Evolutionary conservation across 2,113 vertebrate genomes (phyloP), one percentile per base, ranked within the genome.

Genomic region (Plectropomus leopardus): DNA sequence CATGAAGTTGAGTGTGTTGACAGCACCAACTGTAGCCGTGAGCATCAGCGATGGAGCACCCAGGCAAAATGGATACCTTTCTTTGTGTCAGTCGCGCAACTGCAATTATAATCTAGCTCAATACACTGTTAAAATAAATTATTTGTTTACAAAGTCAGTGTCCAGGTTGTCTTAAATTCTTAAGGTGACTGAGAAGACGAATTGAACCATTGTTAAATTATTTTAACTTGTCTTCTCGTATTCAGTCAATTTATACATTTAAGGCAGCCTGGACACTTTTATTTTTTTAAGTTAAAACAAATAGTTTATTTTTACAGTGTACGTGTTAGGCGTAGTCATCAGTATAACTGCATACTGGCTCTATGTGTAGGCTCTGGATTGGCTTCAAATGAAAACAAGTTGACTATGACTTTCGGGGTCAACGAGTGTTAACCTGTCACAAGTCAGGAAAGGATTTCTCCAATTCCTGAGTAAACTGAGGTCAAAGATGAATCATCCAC

Each of bases 401-500:
- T 61, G 51, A 60, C 47, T 11, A 59, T 42, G 42, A 50, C 72
- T 82, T 66, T 65, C 70, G 32, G 59, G 72, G 82, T 89, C 79
- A 89, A 32, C 15, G 47, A 82, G 86, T 80, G 83, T 80, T 69
- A 90, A 79, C 61, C 36, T 87, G 77, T 78, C 82, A 84, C 69
- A 82, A 74, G 82, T 50, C 54, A 57, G 19, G 32, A 70, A 58
- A 81, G 45, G 76, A 58, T 82, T 65, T 80, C 34, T 48, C 45
- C 47, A 50, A 77, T 59, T 82, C 55, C 73, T 64, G 23, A 75
- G 82, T 90, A 60, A 88, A 74, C 72, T 64, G 13, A n/a, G 75
- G 82, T 84, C 82, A 80, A 68, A 23, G 87, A 79, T 88, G 76
- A 91, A 79, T 88, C 80, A 86, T 76, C 58, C 61, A 72, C 66